Evolutionary conservation across 2,113 vertebrate species (phyloP).

Genomic region (Urocitellus parryii): DNA sequence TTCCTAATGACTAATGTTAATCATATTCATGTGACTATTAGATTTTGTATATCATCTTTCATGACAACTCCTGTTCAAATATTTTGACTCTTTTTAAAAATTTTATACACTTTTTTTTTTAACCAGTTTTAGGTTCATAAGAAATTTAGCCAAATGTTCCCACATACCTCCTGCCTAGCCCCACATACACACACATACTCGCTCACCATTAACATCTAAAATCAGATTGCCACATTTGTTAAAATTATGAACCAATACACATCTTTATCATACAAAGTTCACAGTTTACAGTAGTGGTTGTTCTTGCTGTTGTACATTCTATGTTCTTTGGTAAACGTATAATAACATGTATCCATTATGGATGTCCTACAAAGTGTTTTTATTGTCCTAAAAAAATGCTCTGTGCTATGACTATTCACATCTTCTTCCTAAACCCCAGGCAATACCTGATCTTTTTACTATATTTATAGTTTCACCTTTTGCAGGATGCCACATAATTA

Average conservation of each 20-base stretch:
- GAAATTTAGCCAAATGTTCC: not conserved
- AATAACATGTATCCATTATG: not conserved
- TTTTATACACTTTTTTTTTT: not conserved
- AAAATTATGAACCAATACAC: not conserved
- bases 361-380: not conserved
- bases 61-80: not conserved
- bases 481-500: not conserved
- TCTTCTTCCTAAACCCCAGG: not conserved
- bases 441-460: not conserved
- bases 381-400: not conserved
- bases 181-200: not conserved
- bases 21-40: not conserved
- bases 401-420: not conserved
- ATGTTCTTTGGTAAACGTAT: not conserved
- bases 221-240: not conserved
- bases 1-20: not conserved
- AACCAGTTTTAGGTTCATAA: not conserved
- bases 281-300: not conserved
- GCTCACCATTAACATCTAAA: not conserved
- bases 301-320: not conserved
- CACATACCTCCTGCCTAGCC: not conserved
- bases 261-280: not conserved
- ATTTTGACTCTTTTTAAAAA: not conserved
- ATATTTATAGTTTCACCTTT: not conserved
- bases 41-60: not conserved